These are phyloP conservation scores for Euwallacea similis DNA, from an alignment of 1,140 invertebrate species.

Conservation along the genomic window DNA sequence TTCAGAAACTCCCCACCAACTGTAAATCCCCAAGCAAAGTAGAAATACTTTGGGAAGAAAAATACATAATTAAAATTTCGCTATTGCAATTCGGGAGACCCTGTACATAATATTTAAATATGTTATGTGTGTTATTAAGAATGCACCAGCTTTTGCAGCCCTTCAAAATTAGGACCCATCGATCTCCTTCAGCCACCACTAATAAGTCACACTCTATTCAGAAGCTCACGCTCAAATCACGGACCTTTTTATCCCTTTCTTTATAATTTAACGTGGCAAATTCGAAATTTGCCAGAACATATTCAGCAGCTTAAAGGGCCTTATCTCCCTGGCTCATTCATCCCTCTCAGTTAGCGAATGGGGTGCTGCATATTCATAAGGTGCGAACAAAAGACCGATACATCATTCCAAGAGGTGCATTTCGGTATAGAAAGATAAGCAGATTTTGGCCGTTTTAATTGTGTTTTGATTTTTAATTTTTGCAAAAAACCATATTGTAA, in stretches of 20 bases:
- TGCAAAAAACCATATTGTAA: too few species aligned
- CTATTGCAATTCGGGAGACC: too few species aligned
- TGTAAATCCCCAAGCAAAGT: too few species aligned
- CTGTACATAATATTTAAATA: too few species aligned
- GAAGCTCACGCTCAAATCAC: neutral
- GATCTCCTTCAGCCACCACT: neutral
- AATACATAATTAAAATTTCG: too few species aligned
- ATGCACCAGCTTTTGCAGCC: too few species aligned
- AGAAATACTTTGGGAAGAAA: too few species aligned
- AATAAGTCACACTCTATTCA: neutral
- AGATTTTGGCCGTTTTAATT: neutral
- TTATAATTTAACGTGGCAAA: constrained; percentile 4
- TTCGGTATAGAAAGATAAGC: constrained; percentile 7
- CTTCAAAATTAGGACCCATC: too few species aligned
- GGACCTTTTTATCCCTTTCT: constrained; percentile 6
- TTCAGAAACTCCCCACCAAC: too few species aligned
- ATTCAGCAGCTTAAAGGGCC: constrained; percentile 6
- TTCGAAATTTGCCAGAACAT: constrained; percentile 10
- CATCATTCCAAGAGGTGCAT: constrained; percentile 11
- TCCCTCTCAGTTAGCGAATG: constrained; percentile 18
- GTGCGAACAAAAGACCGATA: constrained; percentile 16
- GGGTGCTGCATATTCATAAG: constrained; percentile 16
- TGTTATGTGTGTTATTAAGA: too few species aligned
- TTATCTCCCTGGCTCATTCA: constrained; percentile 14
- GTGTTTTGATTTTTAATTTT: too few species aligned